Base-by-base conservation (phyloP, 2,888 invertebrate species). In the Pristionchus mayeri region DNA sequence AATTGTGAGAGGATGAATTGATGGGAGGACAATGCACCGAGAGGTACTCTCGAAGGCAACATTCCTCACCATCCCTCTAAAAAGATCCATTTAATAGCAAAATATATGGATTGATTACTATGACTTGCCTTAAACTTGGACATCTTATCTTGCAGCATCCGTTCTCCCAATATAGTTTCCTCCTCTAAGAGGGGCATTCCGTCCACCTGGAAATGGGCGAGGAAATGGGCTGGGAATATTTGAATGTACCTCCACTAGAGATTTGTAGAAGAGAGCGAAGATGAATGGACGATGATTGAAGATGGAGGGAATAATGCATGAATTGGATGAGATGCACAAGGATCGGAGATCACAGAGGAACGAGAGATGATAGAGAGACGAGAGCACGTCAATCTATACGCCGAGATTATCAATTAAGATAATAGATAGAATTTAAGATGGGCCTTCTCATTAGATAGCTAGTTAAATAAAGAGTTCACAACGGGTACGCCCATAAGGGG, bases 201-300 rank as follows among this genome's bases (percentile, higher is more conserved):
- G 24, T 84, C 84, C 30, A 84, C 75, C 75, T 84, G 16, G n/a
- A 44, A 44, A 13, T 9, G 44, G 13, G 44, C 6, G 44, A 44
- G 44, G 44, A 44, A n/a, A n/a, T n/a, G 44, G 44, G 44, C 13
- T 44, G 44, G 44, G 44, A 44, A 44, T 44, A 44, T 16, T 7
- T 21, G 30, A 30, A 63, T 40, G 21, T 2, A 75, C 75, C 54
- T 75, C 84, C 0, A 84, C 44, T 4, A 84, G 50, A 7, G 71
- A 44, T 3, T 52, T n/a, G 44, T 84, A 84, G 52, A 84, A 44
- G 21, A 84, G 27, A 2, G 84, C 84, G 30, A 37, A 75, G 3
- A 84, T 44, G 84, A 71, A 84, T 0, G 84, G 75, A n/a, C 50
- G 52, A 52, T 84, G 54, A 27, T 84, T 84, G 54, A 84, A 84